Evolutionary conservation across 2,797 vertebrate genomes (phyloP), one percentile per base, ranked within the genome.

Genomic region (Takifugu rubripes): DNA sequence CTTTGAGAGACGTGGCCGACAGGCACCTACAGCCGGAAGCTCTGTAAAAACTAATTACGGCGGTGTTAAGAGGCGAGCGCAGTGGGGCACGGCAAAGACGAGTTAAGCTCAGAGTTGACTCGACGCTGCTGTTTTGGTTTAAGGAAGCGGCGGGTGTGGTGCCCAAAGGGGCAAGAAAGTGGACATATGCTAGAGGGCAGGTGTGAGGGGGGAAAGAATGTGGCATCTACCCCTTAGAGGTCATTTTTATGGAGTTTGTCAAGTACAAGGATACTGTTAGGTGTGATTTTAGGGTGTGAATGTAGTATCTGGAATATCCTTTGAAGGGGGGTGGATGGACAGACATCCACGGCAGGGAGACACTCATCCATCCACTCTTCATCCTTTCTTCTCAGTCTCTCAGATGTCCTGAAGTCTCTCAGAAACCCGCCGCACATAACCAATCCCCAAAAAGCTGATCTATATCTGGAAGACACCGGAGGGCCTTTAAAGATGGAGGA

Each of bases 41-140:
- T 80, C 81, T 78, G 69, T 81, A 48, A 74, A 89, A 91, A 89
- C 85, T 83, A 90, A 91, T 92, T 88, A 91, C 67, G 72, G 79
- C 52, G 78, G 79, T 88, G 87, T 89, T 90, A 84, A 89, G 87
- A 87, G 86, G 79, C 72, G 52, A 77, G 77, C 70, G 79, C 83
- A 82, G 83, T 81, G 84, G 85, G 82, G 78, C 84, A 72, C 56
- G 25, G 59, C 71, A 33, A 68, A 81, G 79, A 46, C 17, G 44
- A 81, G 81, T 83, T 61, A 12, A 71, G 58, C 68, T 72, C 70
- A 64, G 54, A 69, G 56, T 59, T 5, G 57, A 52, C 40, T 36
- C 54, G 68, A 75, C 69, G 64, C 57, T 45, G 58, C 16, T 36
- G 56, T 64, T 66, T 58, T 27, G 42, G 31, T 74, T 60, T 68